Base-by-base conservation (phyloP, 2,888 invertebrate species). In the Nemapogon koenigi region DNA sequence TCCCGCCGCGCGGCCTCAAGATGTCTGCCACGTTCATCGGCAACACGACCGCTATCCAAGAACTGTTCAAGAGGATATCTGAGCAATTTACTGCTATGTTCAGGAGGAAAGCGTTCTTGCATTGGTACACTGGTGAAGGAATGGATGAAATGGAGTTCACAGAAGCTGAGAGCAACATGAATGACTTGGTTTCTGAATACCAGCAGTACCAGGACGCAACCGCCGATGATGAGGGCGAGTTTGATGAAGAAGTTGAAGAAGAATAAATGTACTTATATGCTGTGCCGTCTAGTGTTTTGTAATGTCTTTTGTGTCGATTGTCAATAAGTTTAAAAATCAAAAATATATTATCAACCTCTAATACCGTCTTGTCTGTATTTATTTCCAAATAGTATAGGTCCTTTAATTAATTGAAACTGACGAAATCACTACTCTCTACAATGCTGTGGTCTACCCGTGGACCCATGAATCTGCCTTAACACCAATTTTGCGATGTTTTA, bases 101-200 rank as follows among this genome's bases (percentile, higher is more conserved):
- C 83, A 85, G 94, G 55, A 86, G 95, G 55, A 96, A 94, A 80
- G 96, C 96, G 56, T 96, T 96, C 85, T 83, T 96, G 53, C 96
- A 96, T 82, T 97, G 96, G 95, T 97, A 92, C 73, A 91, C 91
- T 25, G 92, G 91, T 39, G 93, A 94, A 62, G 93, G 93, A 47
- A 93, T 93, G 93, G 93, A 93, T 56, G 92, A 93, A 60, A 89
- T 91, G 89, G 93, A 93, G 70, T 93, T 93, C 79, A 90, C 91
- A 2, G 94, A 94, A 68, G 93, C 94, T 0, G 93, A 93, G 62
- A 90, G 89, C 57, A 94, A 90, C 72, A 86, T 91, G 86, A 86
- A 85, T 49, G 87, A 87, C 58, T 59, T 88, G 28, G 83, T 88
- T 41, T 85, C 87, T 0, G 89, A 89, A 55, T 90, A 89, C 67